Evolutionary conservation across 1,140 invertebrate genomes (phyloP).

Genomic region (Ostrea denselamellosa): DNA sequence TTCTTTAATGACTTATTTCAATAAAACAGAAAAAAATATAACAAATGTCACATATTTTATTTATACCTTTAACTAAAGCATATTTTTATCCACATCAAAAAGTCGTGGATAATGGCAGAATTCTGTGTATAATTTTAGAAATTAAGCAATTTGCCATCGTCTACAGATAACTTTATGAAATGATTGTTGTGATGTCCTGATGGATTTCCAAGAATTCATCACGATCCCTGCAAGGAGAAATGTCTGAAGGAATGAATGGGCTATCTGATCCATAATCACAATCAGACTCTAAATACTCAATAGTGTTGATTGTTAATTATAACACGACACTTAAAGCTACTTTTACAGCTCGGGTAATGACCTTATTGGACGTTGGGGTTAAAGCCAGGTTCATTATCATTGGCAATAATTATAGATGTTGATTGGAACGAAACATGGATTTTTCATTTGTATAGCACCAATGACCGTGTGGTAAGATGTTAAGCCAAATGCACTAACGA

Average conservation of each 20-base stretch:
- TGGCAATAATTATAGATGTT: not conserved
- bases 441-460: not conserved
- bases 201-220: not conserved
- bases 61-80: no score
- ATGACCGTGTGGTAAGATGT: not conserved
- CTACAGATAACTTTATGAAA: not conserved
- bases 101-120: not conserved
- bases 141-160: not conserved
- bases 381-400: not conserved
- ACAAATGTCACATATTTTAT: no score
- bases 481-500: not conserved
- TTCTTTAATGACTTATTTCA: no score
- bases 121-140: not conserved
- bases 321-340: not conserved
- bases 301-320: slow-evolving; percentile 30
- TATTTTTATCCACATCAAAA: no score
- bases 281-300: not conserved
- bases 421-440: not conserved
- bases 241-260: not conserved
- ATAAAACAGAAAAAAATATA: no score
- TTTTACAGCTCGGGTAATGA: not conserved
- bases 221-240: not conserved
- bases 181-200: not conserved
- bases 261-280: not conserved
- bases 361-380: not conserved